Percentiles rank a stretch among this genome's conserved stretches.
Conservation (phyloP, 2,797 vertebrate species). For the Spheniscus humboldti region DNA sequence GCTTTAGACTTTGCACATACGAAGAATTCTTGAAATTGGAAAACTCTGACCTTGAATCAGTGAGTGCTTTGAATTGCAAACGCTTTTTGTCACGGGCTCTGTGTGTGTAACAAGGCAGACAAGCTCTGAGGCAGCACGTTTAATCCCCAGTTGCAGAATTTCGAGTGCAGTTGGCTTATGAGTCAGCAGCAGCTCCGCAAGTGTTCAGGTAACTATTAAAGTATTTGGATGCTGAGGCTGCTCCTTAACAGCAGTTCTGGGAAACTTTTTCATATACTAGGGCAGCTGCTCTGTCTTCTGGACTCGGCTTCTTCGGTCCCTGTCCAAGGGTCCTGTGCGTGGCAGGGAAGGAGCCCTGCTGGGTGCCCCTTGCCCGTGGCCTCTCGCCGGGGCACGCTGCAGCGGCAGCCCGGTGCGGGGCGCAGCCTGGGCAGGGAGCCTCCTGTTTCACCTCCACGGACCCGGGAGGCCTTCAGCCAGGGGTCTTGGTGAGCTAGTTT, state of each 20-base stretch:
- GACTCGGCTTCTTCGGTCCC: not conserved
- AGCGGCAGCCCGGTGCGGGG: not conserved
- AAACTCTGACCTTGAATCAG: not conserved
- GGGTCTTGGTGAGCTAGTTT: not conserved
- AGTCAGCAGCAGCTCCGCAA: not conserved
- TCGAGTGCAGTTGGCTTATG: not conserved
- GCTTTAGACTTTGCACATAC: not conserved
- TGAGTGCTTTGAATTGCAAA: conserved; percentile 21
- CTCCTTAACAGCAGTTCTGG: not conserved
- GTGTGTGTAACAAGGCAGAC: not conserved
- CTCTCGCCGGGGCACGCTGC: not conserved
- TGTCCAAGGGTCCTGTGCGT: not conserved
- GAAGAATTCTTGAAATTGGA: not conserved
- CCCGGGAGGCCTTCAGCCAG: not conserved
- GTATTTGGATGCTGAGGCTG: not conserved
- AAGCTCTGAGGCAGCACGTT: not conserved
- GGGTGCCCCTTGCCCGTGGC: not conserved
- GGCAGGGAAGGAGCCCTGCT: not conserved
- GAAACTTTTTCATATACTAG: not conserved
- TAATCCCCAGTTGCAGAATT: conserved; percentile 9
- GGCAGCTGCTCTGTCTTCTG: not conserved
- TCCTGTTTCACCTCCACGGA: not conserved
- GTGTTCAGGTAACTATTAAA: not conserved
- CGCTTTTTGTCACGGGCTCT: not conserved
- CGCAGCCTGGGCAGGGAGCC: not conserved